Conservation (phyloP, 1,140 invertebrate genomes). For the Probaryconus sp. region DNA sequence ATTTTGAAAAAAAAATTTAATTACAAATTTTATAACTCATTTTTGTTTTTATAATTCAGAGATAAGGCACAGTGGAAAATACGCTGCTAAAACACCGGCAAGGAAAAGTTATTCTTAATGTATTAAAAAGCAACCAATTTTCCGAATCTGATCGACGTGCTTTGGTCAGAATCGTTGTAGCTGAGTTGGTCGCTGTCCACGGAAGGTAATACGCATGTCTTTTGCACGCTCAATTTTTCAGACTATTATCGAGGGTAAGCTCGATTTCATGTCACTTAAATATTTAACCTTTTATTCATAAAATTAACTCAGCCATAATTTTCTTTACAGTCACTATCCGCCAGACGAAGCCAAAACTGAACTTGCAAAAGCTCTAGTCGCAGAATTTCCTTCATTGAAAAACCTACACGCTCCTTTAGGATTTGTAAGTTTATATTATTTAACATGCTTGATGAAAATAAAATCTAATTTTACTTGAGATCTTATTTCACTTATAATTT, state of each 20-base stretch:
- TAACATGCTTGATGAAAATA: not conserved
- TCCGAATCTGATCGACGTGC: not conserved
- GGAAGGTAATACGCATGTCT: not conserved
- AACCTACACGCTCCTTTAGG: conserved; percentile 1
- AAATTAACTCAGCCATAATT: too few species aligned
- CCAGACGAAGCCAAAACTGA: conserved; percentile 13
- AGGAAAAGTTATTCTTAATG: not conserved
- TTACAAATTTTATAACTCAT: not conserved
- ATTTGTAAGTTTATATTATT: conserved; percentile 9
- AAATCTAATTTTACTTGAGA: too few species aligned
- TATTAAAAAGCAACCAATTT: not conserved
- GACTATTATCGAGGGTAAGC: too few species aligned
- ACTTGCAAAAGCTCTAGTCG: conserved; percentile 17
- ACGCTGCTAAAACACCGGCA: not conserved
- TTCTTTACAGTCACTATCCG: conserved; percentile 3
- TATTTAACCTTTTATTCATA: too few species aligned
- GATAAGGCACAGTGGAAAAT: not conserved
- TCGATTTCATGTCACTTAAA: too few species aligned
- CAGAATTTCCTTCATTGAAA: conserved; percentile 29
- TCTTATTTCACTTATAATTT: too few species aligned
- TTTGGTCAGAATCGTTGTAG: not conserved
- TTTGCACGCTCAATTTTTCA: too few species aligned
- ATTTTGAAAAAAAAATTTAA: not conserved
- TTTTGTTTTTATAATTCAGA: not conserved
- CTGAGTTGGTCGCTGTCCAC: not conserved